Base-by-base conservation (phyloP, 2,888 invertebrate species). In the Nebria brevicollis region DNA sequence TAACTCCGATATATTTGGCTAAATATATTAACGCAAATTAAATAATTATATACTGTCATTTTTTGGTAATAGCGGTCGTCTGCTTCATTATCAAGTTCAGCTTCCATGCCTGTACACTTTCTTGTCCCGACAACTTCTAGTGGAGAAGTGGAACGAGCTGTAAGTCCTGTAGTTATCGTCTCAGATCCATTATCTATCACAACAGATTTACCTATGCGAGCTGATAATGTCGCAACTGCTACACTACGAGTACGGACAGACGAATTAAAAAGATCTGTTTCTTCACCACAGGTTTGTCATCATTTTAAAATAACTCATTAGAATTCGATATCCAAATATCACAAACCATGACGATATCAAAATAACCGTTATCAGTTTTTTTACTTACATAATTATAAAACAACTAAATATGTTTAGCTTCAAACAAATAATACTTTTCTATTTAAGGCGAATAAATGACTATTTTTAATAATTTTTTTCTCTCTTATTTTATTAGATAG, bases 201-300 rank as follows among this genome's bases (percentile, higher is more conserved):
- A 7, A 86, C 87, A 11, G 88, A 85, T n/a, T 78, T 83, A 70
- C 85, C 83, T 84, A 85, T 83, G 82, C 86, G 84, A 83, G 84
- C 86, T 13, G 86, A 86, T 77, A 82, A 85, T 84, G 85, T 84
- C 82, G 85, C 85, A 73, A 86, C 83, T 68, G 86, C 85, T 82
- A 88, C 85, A 75, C 86, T 87, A 83, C 88, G 92, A 83, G 91
- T 92, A 72, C 90, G 91, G 85, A 90, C 91, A 73, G 92, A 93
- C 83, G 93, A 93, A 86, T 87, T 93, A 41, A 91, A 91, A 84
- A 89, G 93, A 82, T 92, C 92, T 84, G 90, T 91, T 81, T 93
- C 93, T 25, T 92, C 92, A 80, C 93, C 93, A 82, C 92, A 92
- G 90, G 93, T 93, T 70, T 26, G 70, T 70, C 25, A n/a, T 66